Evolutionary conservation across 2,888 invertebrate species (phyloP).

Genomic region (Scrobipalpa atriplicella): DNA sequence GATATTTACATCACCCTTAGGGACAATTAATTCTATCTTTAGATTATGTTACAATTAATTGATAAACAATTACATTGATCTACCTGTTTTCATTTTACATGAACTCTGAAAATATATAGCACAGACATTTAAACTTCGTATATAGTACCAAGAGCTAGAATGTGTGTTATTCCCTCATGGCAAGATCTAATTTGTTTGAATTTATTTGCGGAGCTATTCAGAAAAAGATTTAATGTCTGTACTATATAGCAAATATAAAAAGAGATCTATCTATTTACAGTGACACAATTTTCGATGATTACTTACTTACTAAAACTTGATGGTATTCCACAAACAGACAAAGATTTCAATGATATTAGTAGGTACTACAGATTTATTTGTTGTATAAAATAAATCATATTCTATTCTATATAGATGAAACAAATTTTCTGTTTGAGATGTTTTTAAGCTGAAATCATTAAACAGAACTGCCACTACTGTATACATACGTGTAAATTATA

Average conservation of each 20-base stretch:
- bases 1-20: slow-evolving; percentile 38
- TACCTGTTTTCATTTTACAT: slow-evolving; percentile 25
- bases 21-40: slow-evolving; percentile 19
- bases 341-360: background rate
- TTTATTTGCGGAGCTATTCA: background rate
- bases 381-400: too few relatives aligned
- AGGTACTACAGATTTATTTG: too few relatives aligned
- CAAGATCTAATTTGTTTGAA: background rate
- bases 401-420: too few relatives aligned
- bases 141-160: background rate
- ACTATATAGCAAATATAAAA: slow-evolving; percentile 12
- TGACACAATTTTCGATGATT: background rate
- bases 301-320: background rate
- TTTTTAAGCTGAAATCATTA: too few relatives aligned
- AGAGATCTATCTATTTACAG: slow-evolving; percentile 16
- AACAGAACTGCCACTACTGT: too few relatives aligned
- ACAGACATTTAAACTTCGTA: slow-evolving; percentile 12
- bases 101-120: slow-evolving; percentile 7
- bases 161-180: too few relatives aligned
- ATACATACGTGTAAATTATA: too few relatives aligned
- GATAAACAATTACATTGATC: slow-evolving; percentile 29
- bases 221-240: background rate
- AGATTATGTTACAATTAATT: slow-evolving; percentile 25
- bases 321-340: background rate
- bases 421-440: too few relatives aligned